Evolutionary conservation across 2,888 invertebrate species (phyloP).

Genomic region (Pocota personata): DNA sequence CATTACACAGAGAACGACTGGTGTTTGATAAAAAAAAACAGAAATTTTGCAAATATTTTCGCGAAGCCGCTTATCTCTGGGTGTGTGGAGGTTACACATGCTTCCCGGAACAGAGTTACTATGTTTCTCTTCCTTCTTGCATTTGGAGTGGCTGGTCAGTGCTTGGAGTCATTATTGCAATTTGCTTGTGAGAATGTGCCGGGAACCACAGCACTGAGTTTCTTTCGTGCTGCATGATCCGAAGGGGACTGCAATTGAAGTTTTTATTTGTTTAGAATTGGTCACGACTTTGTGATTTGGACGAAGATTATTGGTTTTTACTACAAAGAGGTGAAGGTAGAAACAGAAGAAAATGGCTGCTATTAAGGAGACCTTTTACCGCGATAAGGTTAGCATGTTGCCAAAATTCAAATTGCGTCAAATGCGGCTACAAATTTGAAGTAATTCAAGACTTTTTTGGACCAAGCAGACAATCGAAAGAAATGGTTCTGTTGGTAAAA

Average conservation of each 20-base stretch:
- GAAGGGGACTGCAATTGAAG: neutral
- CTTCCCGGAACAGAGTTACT: constrained; percentile 66
- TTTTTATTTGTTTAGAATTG: no score
- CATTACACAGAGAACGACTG: constrained; percentile 43
- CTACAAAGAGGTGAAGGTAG: no score
- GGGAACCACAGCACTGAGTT: neutral
- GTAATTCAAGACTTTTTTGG: no score
- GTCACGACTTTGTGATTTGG: constrained; percentile 57
- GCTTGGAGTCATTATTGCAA: constrained; percentile 40
- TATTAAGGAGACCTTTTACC: no score
- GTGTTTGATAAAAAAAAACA: neutral
- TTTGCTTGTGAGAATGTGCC: constrained; percentile 14
- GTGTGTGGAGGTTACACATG: constrained; percentile 63
- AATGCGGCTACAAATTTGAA: no score
- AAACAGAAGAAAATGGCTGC: no score
- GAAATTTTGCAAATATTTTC: constrained; percentile 58
- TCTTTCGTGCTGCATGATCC: constrained; percentile 48
- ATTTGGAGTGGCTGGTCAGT: constrained; percentile 18
- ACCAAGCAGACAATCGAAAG: no score
- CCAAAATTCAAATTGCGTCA: no score
- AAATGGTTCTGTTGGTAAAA: no score
- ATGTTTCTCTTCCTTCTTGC: constrained; percentile 40
- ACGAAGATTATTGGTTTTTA: constrained; percentile 29
- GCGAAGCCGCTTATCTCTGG: constrained; percentile 62
- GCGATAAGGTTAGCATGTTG: no score